These are phyloP conservation scores for Camponotus vicinus DNA, from an alignment of 1,140 invertebrate genomes.

Conservation along the genomic window DNA sequence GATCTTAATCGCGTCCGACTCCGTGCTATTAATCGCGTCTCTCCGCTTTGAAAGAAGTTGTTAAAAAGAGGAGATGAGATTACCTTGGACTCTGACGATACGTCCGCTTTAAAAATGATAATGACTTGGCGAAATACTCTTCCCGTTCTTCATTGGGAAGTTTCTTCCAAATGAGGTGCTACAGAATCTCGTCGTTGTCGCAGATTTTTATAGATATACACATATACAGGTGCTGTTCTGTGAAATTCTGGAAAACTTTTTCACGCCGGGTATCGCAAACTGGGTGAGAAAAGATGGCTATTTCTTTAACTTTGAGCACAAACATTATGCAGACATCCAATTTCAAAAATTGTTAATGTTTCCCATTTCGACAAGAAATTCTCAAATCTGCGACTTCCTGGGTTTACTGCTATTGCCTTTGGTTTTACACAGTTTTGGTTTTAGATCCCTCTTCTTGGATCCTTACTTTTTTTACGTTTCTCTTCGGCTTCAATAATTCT, in stretches of 20 bases:
- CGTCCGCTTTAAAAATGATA: constrained; percentile 47
- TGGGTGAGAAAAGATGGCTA: neutral
- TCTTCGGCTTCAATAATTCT: neutral
- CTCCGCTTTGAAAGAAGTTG: constrained; percentile 49
- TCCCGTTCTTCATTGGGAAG: constrained; percentile 1
- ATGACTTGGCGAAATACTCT: constrained; percentile 59
- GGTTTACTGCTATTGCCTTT: neutral
- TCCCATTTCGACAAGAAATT: neutral
- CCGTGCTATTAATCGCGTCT: constrained; percentile 65
- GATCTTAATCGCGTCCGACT: constrained; percentile 61
- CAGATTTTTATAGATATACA: constrained; percentile 16
- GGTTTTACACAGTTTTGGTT: neutral
- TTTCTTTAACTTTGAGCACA: neutral
- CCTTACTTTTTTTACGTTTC: neutral
- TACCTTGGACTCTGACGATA: constrained; percentile 38
- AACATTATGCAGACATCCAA: neutral
- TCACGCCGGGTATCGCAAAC: neutral
- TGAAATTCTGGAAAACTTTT: neutral
- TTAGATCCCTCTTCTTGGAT: neutral
- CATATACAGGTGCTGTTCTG: neutral
- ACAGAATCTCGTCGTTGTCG: neutral
- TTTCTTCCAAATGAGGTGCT: constrained; percentile 17
- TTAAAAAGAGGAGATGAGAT: constrained; percentile 61
- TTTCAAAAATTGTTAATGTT: neutral
- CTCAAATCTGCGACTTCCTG: neutral